Evolutionary conservation across 2,797 vertebrate species (phyloP).

Genomic region (Lepilemur ruficaudatus): DNA sequence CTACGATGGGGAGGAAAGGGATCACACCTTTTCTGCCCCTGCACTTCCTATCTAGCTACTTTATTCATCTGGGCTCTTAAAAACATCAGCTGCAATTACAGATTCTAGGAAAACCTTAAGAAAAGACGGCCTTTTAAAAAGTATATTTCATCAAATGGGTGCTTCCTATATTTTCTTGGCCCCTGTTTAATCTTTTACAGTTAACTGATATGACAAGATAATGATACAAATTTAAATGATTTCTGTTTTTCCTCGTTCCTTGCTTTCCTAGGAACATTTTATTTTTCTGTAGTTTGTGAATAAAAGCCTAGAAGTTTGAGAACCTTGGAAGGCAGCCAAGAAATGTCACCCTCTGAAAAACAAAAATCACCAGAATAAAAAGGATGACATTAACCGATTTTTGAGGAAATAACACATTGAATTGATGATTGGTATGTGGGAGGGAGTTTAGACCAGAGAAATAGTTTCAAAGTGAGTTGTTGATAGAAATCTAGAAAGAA

Average conservation of each 20-base stretch:
- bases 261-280: background rate
- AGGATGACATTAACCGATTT: background rate
- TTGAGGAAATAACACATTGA: background rate
- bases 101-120: background rate
- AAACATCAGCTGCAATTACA: background rate
- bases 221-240: background rate
- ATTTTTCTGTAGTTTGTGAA: background rate
- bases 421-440: background rate
- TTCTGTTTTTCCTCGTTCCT: background rate
- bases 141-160: background rate
- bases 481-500: constrained; percentile 1
- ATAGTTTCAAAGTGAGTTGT: background rate
- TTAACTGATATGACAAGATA: background rate
- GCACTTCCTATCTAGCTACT: background rate
- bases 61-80: background rate
- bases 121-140: background rate
- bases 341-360: background rate
- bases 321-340: constrained; percentile 31
- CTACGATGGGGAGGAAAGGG: background rate
- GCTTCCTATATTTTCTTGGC: background rate
- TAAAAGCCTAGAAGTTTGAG: background rate
- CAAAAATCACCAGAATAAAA: background rate
- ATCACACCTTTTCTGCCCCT: background rate
- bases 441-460: background rate
- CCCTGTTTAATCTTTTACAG: background rate